Evolutionary conservation across 2,113 vertebrate species (phyloP).

Genomic region (Mastomys natalensis): DNA sequence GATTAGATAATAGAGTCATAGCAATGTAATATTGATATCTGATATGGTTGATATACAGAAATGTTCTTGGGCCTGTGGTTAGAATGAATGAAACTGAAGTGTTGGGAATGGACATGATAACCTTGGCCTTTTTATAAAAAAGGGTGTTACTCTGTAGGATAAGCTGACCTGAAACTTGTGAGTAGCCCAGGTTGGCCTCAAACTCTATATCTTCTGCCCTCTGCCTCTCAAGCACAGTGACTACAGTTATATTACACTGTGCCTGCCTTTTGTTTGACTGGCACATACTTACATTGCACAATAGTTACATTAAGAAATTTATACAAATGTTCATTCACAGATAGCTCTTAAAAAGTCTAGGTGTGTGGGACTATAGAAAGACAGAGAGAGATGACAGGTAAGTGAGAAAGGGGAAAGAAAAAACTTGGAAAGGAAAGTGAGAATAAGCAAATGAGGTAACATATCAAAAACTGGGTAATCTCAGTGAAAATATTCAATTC

Average conservation of each 20-base stretch:
- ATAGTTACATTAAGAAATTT: neutral
- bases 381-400: neutral
- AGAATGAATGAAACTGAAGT: neutral
- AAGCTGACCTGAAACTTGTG: neutral
- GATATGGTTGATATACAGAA: neutral
- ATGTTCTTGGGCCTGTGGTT: neutral
- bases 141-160: too few relatives aligned
- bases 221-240: neutral
- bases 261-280: neutral
- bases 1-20: neutral
- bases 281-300: neutral
- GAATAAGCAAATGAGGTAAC: neutral
- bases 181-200: neutral
- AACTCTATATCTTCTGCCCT: too few relatives aligned
- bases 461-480: neutral
- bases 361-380: neutral
- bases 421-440: neutral
- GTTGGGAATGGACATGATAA: neutral
- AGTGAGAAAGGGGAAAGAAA: neutral
- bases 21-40: neutral
- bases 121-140: neutral
- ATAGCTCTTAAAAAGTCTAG: neutral
- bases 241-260: neutral
- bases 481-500: neutral
- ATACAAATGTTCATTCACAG: neutral